Base-by-base conservation (phyloP, 2,797 vertebrate genomes). In the Eurystomus glaucurus region DNA sequence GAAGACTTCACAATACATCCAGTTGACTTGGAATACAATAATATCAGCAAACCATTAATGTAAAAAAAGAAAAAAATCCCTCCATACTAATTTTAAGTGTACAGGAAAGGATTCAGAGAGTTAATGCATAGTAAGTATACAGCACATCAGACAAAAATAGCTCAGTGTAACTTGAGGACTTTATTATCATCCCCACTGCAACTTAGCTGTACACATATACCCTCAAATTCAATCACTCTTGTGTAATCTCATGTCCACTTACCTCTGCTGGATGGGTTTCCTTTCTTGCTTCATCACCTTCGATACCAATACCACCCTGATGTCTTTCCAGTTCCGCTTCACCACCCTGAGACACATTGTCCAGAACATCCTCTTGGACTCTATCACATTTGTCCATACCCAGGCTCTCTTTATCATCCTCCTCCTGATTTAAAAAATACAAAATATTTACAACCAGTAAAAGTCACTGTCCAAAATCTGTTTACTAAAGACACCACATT, bases 261-360 rank as follows among this genome's bases (percentile, higher is more conserved):
- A 97, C 96, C 96, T 97, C 72, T 70, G 69, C 39, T 76, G 55
- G 58, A 68, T 11, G 9, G 2, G 50, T 5, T 72, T 93, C 35
- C 37, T 54, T 66, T 62, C 58, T n/a, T 48, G 77, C 58, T 65
- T 82, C 54, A 57, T 25, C 78, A 23, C 29, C 39, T 88, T 88
- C 79, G 37, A 26, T 14, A 90, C 2, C 46, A 81, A 62, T 58
- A 74, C 3, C 78, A 79, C 62, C 80, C 55, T 70, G 83, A 69
- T 25, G 35, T 14, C 26, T 85, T 90, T 80, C 64, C 54, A 87
- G 29, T 23, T 85, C 35, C 78, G 60, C 58, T 43, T 68, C 77
- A 70, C 21, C 43, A 45, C 31, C 23, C 31, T 58, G 77, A 70
- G 78, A 25, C 2, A 0, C 35, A 11, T 10, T 71, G 52, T 91